phyloP scores from a whole-genome alignment of 2,888 invertebrate species.

The Caenorhabditis sp. region DNA sequence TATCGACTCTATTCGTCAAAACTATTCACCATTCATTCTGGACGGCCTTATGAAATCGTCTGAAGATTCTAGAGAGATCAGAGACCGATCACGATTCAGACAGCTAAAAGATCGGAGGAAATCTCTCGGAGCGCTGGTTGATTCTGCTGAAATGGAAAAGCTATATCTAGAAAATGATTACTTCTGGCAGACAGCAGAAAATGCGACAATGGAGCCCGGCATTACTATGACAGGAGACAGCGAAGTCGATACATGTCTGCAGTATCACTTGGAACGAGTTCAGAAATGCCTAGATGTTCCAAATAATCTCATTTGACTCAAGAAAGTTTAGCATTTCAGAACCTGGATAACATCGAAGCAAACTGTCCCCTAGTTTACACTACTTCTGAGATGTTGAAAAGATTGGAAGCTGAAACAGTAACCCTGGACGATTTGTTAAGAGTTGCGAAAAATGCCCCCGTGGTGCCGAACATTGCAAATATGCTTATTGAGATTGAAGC shows the following conservation, averaged over 20 bases:
- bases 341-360: constrained; percentile 61
- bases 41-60: constrained; percentile 50
- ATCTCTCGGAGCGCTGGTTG: constrained; percentile 71
- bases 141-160: constrained; percentile 67
- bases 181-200: constrained; percentile 56
- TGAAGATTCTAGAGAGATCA: constrained; percentile 47
- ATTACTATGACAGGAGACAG: constrained; percentile 67
- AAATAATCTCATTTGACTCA: not conserved
- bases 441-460: constrained; percentile 78
- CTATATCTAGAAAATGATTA: constrained; percentile 65
- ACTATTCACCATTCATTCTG: constrained; percentile 69
- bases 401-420: constrained; percentile 81
- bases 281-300: constrained; percentile 67
- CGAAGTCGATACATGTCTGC: constrained; percentile 74
- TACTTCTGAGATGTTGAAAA: constrained; percentile 81
- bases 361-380: constrained; percentile 81
- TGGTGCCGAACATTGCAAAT: constrained; percentile 71
- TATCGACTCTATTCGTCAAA: constrained; percentile 75
- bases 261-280: constrained; percentile 71
- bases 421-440: constrained; percentile 80
- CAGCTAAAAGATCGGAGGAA: constrained; percentile 73
- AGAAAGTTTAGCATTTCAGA: constrained; percentile 53
- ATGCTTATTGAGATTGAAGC: constrained; percentile 73
- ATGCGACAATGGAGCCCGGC: not conserved
- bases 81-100: constrained; percentile 62